Evolutionary conservation across 1,140 invertebrate species (phyloP), one percentile per base, ranked within the genome.

Genomic region (Pantala flavescens): DNA sequence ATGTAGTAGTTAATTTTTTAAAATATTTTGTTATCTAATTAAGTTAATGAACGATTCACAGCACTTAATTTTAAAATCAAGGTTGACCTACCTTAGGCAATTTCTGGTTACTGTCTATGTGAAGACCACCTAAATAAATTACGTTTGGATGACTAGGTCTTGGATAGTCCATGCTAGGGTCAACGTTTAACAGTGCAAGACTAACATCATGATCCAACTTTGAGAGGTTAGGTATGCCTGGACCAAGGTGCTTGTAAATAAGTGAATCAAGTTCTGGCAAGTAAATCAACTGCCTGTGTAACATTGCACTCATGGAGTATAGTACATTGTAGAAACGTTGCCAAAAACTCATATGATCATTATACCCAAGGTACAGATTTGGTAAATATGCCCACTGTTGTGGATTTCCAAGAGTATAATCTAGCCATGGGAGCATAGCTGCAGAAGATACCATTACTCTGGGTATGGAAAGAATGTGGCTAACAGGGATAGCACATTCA

Each of bases 151-250:
- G 49, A 21, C 5, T 63, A 5, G 80, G 78, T 70, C 78, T 74
- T 7, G 80, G 78, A 73, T 74, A 75, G 28, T 75, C 77, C 1
- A 81, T 70, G 0, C 76, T 76, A 55, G 76, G 78, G 76, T 81
- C 78, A 21, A 75, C 77, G 74, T 82, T 82, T 24, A 77, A 75
- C 71, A 82, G 75, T 23, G 80, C 77, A 24, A 82, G 23, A 21
- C 78, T 80, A 21, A 79, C 78, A 75, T 80, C 80, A 74, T 76
- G 77, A 70, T 78, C 78, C 42, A 82, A 70, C 43, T 78, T 79
- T 43, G 85, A 83, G 12, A 79, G 21, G 21, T 23, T 16, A 55
- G 73, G 49, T 70, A 78, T 63, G 12, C 12, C 49, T 63, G 49
- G n/a, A 7, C 49, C 49, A 7, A 63, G 49, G 49, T 63, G n/a